Evolutionary conservation across 2,797 vertebrate genomes (phyloP).

Genomic region (Tragopan temminckii): DNA sequence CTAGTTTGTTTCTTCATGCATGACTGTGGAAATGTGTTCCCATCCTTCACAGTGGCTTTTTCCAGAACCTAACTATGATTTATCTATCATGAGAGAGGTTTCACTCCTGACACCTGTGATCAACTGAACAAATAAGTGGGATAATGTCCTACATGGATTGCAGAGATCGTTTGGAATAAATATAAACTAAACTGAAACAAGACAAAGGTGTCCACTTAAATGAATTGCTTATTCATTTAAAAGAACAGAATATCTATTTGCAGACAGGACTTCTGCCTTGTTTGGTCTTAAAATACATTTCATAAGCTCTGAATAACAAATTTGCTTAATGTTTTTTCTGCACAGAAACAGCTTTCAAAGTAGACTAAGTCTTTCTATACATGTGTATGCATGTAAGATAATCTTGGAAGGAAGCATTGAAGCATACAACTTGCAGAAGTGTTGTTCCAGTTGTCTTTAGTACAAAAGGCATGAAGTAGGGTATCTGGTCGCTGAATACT

Average conservation of each 20-base stretch:
- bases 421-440: neutral
- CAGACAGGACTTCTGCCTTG: neutral
- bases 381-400: neutral
- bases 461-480: neutral
- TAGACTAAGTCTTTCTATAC: neutral
- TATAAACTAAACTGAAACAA: neutral
- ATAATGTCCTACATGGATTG: neutral
- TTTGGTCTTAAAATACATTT: neutral
- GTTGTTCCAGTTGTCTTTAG: neutral
- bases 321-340: neutral
- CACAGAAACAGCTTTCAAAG: neutral
- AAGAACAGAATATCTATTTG: neutral
- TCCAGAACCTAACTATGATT: neutral
- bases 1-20: no score
- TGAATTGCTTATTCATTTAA: neutral
- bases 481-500: neutral
- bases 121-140: neutral
- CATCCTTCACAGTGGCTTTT: neutral
- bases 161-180: rapidly evolving
- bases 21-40: no score
- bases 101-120: neutral
- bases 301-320: neutral
- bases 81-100: neutral
- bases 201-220: neutral
- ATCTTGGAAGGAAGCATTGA: neutral